These are phyloP conservation scores for Notothenia rossii DNA, from an alignment of 2,113 vertebrate species.

Conservation along the genomic window DNA sequence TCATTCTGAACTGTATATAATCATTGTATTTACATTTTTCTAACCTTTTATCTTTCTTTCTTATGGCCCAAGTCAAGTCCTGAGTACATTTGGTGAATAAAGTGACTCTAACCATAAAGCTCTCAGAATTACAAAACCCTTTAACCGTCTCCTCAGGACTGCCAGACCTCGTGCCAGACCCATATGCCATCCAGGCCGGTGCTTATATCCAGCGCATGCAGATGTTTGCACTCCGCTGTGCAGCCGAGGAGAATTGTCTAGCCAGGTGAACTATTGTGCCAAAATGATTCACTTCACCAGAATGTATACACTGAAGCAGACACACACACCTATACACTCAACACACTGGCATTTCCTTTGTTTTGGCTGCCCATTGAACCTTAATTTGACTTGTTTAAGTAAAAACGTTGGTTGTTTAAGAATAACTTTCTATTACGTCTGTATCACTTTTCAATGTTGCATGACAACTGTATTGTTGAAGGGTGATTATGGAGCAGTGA, in stretches of 20 bases:
- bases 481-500: slow-evolving; percentile 40
- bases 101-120: neutral
- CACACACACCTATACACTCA: neutral
- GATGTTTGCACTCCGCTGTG: slow-evolving; percentile 88
- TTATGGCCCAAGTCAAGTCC: too few relatives aligned
- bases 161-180: slow-evolving; percentile 87
- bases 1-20: too few relatives aligned
- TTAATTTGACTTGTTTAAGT: neutral
- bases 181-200: slow-evolving; percentile 88
- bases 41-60: too few relatives aligned
- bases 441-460: slow-evolving; percentile 4
- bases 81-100: too few relatives aligned
- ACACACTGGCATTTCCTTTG: slow-evolving; percentile 35
- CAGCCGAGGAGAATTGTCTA: slow-evolving; percentile 89
- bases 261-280: slow-evolving; percentile 81
- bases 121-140: neutral
- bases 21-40: too few relatives aligned
- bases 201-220: slow-evolving; percentile 87
- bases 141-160: slow-evolving; percentile 77
- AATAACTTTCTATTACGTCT: neutral
- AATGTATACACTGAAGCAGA: slow-evolving; percentile 26
- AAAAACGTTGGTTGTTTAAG: slow-evolving; percentile 10
- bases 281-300: slow-evolving; percentile 52
- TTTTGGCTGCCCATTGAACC: slow-evolving; percentile 10
- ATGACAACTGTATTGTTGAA: slow-evolving; percentile 18